These are phyloP conservation scores for Zosterops borbonicus DNA, from an alignment of 2,113 vertebrate genomes.

Conservation along the genomic window DNA sequence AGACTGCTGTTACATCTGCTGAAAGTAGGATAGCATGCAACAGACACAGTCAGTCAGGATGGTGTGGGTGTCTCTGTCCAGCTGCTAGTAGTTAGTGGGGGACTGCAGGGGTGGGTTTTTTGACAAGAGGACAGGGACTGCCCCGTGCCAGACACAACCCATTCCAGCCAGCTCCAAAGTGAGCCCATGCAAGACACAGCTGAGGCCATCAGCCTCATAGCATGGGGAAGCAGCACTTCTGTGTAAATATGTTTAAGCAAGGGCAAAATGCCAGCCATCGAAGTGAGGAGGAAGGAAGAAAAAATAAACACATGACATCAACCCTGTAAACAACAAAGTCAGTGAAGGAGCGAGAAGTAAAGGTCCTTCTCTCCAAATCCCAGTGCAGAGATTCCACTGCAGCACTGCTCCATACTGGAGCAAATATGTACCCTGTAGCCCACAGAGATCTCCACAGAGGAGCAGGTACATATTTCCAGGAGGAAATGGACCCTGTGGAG, in stretches of 20 bases:
- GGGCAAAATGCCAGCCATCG: background rate
- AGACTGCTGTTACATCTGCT: background rate
- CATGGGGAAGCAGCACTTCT: background rate
- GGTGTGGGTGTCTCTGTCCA: background rate
- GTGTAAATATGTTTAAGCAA: background rate
- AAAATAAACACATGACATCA: background rate
- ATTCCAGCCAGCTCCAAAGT: background rate
- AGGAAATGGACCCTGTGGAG: background rate
- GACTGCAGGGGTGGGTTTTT: background rate
- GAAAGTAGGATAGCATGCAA: background rate
- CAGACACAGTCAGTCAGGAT: background rate
- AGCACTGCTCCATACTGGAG: background rate
- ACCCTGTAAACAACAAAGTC: background rate
- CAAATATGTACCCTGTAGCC: background rate
- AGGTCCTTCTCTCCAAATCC: background rate
- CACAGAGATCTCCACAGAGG: background rate
- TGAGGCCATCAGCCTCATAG: background rate
- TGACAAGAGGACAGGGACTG: background rate
- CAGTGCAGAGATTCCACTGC: background rate
- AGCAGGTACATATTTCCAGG: background rate
- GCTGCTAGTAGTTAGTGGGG: background rate
- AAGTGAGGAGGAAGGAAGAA: background rate
- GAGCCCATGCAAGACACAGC: background rate
- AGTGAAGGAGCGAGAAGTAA: background rate
- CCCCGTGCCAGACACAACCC: fast-evolving